A percentile compares a stretch with the other conserved stretches of the same genome.
These are phyloP conservation scores for Dusona sp. DNA, from an alignment of 2,888 invertebrate genomes.

Conservation along the genomic window DNA sequence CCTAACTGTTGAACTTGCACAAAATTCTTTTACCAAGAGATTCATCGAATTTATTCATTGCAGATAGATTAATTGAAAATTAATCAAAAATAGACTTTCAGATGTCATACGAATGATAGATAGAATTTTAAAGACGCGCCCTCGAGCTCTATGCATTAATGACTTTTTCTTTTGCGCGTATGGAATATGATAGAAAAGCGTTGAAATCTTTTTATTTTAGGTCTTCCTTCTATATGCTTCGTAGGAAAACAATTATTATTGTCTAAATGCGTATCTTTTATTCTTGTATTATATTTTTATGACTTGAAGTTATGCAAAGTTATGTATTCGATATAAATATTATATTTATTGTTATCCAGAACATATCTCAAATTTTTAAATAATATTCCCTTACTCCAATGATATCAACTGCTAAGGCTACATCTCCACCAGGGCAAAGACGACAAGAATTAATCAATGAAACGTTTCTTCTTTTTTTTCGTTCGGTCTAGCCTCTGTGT, in stretches of 20 bases:
- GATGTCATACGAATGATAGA: slow-evolving; percentile 14
- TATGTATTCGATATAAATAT: slow-evolving; percentile 71
- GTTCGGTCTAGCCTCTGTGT: too few species aligned
- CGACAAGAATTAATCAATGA: too few species aligned
- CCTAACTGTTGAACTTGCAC: slow-evolving; percentile 44
- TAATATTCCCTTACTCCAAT: background rate
- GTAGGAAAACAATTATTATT: slow-evolving; percentile 51
- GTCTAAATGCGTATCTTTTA: slow-evolving; percentile 51
- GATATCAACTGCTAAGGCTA: too few species aligned
- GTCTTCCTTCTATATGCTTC: slow-evolving; percentile 54
- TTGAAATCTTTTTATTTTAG: slow-evolving; percentile 36
- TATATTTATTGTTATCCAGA: slow-evolving; percentile 71
- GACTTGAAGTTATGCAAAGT: slow-evolving; percentile 64
- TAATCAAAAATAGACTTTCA: slow-evolving; percentile 34
- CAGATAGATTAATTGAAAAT: slow-evolving; percentile 30
- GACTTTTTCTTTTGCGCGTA: slow-evolving; percentile 25
- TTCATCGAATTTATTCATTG: slow-evolving; percentile 19
- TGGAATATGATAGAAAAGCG: slow-evolving; percentile 41
- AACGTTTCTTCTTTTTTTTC: too few species aligned
- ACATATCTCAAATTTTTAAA: background rate
- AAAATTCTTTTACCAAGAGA: slow-evolving; percentile 50
- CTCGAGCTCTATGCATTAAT: slow-evolving; percentile 10
- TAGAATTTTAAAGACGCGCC: slow-evolving; percentile 24
- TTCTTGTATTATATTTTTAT: slow-evolving; percentile 70
- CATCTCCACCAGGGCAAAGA: too few species aligned